These are phyloP conservation scores for Cercocebus atys DNA, from an alignment of 2,113 vertebrate species.

Conservation along the genomic window DNA sequence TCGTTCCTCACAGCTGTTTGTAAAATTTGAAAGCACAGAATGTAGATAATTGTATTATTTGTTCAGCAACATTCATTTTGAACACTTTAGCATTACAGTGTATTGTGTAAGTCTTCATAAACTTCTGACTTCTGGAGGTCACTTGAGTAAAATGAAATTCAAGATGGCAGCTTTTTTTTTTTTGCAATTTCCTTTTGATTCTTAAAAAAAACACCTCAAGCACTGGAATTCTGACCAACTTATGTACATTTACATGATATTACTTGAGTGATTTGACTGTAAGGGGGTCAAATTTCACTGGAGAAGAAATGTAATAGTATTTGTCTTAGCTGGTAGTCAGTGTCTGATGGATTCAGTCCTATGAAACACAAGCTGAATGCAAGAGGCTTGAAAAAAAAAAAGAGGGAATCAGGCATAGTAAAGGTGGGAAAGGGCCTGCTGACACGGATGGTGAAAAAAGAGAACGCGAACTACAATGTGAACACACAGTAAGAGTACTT, in stretches of 20 bases:
- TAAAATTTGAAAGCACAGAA: conserved; percentile 48
- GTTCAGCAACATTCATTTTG: conserved; percentile 21
- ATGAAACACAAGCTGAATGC: not conserved
- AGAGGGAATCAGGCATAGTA: no score
- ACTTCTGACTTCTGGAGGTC: conserved; percentile 9
- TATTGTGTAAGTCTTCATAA: not conserved
- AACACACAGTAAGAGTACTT: not conserved
- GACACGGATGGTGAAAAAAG: not conserved
- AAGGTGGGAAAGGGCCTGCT: not conserved
- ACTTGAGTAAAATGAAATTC: conserved; percentile 37
- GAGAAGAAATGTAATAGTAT: not conserved
- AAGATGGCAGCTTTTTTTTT: conserved; percentile 59
- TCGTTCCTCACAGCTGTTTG: not conserved
- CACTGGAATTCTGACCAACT: conserved; percentile 1
- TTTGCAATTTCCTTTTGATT: conserved; percentile 46
- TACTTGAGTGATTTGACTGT: not conserved
- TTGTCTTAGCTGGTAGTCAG: not conserved
- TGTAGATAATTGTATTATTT: not conserved
- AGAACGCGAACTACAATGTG: not conserved
- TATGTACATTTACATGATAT: not conserved
- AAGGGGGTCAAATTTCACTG: not conserved
- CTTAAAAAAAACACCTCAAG: not conserved
- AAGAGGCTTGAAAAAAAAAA: not conserved
- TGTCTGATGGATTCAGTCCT: not conserved
- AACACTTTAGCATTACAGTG: not conserved